These are phyloP conservation scores for Lucilia cuprina DNA, from an alignment of 1,140 invertebrate genomes.

Conservation along the genomic window DNA sequence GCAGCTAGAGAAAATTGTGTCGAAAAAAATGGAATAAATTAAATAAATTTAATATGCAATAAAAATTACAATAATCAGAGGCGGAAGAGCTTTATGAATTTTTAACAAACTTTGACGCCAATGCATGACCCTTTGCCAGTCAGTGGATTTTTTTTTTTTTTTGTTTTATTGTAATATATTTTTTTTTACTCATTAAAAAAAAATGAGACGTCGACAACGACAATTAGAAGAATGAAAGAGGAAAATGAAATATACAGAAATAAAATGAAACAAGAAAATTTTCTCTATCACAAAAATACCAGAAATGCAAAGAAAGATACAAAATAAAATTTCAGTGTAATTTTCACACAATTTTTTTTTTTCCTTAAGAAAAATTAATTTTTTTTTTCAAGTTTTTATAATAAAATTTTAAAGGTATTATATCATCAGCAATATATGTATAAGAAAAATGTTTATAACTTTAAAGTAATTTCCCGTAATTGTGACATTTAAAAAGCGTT, in stretches of 20 bases:
- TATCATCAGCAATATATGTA: background rate
- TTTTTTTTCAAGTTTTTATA: background rate
- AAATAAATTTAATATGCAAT: background rate
- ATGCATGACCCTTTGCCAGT: background rate
- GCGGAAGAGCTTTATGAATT: background rate
- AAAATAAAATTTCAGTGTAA: background rate
- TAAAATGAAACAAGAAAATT: conserved; percentile 7
- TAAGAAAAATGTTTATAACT: too few species aligned
- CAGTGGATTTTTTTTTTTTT: too few species aligned
- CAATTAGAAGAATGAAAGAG: background rate
- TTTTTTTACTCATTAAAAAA: background rate
- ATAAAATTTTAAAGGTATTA: background rate
- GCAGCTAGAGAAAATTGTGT: too few species aligned
- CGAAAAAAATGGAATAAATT: too few species aligned
- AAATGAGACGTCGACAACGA: background rate
- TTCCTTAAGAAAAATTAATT: background rate
- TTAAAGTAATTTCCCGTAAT: too few species aligned
- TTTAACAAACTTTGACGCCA: background rate
- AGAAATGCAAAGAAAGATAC: background rate
- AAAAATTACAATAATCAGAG: too few species aligned
- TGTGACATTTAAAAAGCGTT: too few species aligned
- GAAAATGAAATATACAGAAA: background rate
- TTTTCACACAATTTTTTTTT: background rate
- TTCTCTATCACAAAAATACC: conserved; percentile 24
- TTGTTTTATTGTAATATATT: background rate